phyloP scores from a whole-genome alignment of 2,113 vertebrate genomes.

The Aspiorhynchus laticeps region DNA sequence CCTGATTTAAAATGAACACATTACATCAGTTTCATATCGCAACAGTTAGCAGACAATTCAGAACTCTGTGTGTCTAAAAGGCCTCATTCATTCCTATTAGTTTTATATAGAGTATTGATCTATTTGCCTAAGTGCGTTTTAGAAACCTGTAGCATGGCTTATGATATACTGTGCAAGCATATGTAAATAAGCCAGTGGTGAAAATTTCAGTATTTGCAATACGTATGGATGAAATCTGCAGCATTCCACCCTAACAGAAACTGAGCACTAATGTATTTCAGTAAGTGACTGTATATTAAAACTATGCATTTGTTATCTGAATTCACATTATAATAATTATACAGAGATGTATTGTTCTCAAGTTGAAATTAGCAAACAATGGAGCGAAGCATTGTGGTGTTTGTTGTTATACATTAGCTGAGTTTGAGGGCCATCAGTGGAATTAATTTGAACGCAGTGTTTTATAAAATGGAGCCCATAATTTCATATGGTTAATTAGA shows the following conservation, averaged over 20 bases:
- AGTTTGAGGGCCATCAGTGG: background rate
- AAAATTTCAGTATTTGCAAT: background rate
- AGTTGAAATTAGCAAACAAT: slow-evolving; percentile 13
- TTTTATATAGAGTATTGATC: background rate
- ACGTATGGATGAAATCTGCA: background rate
- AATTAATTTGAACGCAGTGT: background rate
- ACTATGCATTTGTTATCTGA: slow-evolving; percentile 21
- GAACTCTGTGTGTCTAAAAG: background rate
- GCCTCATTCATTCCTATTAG: slow-evolving; percentile 12
- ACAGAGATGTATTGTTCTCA: slow-evolving; percentile 12
- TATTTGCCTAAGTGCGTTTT: slow-evolving; percentile 2
- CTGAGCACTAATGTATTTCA: background rate
- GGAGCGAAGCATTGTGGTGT: background rate
- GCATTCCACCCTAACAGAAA: background rate
- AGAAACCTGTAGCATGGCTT: background rate
- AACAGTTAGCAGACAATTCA: background rate
- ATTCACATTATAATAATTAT: slow-evolving; percentile 11
- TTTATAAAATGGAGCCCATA: slow-evolving; percentile 3
- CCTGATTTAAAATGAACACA: slow-evolving; percentile 31
- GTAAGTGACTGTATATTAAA: slow-evolving; percentile 31
- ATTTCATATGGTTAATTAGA: background rate
- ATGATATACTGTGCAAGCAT: background rate
- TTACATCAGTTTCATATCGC: background rate
- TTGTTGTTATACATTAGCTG: background rate
- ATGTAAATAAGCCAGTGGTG: background rate